Evolutionary conservation across 2,113 vertebrate species (phyloP), one percentile per base, ranked within the genome.

Genomic region (Dipodomys ordii): DNA sequence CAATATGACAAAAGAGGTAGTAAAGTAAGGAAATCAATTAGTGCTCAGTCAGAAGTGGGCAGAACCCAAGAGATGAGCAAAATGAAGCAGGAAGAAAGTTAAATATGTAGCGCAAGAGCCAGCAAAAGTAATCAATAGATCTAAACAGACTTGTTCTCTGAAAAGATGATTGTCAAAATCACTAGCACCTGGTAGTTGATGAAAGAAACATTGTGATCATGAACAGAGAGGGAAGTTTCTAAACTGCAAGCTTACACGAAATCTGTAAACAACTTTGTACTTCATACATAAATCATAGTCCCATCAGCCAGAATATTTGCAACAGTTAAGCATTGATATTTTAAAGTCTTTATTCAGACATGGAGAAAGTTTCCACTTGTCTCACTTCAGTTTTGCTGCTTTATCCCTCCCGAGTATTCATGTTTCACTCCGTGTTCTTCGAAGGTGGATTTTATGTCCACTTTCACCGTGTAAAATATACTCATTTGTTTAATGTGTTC

Each of bases 401-500:
- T 84, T 78, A 87, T 93, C 39, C 79, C 46, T 96, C 94, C 84
- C 95, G 76, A 96, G 78, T 90, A 91, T 83, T 69, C 39, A 16
- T 67, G 65, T 62, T 97, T 98, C 80, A 85, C 23, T 73, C 92
- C 93, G 83, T 96, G 28, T 77, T 96, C 44, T 90, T 83, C 94
- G 96, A 94, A 97, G 83, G 57, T 96, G 95, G 93, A 91, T 97
- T 98, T 98, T 97, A 86, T 94, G 90, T 83, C 32, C 92, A 28
- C 57, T 39, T 83, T 53, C 4, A 0, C 71, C 79, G 81, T 95
- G 65, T 91, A 94, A 97, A 97, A 80, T 92, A 89, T 83, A 81
- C 93, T 97, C 90, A 98, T 98, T 98, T 98, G 89, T 97, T 97
- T 97, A 98, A 98, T 98, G 97, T 95, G 96, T 90, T 96, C 97